Evolutionary conservation across 2,888 invertebrate genomes (phyloP), one percentile per base, ranked within the genome.

Genomic region (Diarsia mendica): DNA sequence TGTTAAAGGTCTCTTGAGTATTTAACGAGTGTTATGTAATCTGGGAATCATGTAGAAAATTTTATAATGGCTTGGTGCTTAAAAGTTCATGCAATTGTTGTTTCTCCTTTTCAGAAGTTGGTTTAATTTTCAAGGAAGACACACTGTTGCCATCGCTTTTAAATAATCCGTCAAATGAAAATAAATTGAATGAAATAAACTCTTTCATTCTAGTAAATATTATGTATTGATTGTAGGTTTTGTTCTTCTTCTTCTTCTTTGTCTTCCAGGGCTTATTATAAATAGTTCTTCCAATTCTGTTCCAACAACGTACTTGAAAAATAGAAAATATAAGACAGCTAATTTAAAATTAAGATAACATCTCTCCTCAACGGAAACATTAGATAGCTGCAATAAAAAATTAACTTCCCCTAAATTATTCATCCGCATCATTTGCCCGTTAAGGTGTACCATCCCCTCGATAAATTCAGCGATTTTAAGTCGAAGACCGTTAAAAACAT

Each of bases 401-500:
- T 5, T 0, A 67, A 64, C 65, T 75, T 77, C 82, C 80, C 77
- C 67, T 65, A 72, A 85, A 71, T 80, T 86, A 86, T 77, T 83
- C 82, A 80, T 69, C 70, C 86, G 77, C 58, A 78, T 77, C 76
- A 72, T 72, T 75, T 64, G 69, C 72, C n/a, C 39, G 51, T 71
- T 75, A 82, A 85, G 81, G 81, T 83, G 74, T 72, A 69, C 64
- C 76, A 65, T 77, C 75, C 85, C 86, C 79, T 85, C 72, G 61
- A 79, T 70, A 67, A 76, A 82, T 77, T 76, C 72, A 81, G 72
- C 78, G 18, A 77, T 67, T 76, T 79, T 80, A 75, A 64, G 49
- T 76, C 53, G 66, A 23, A 72, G 78, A 75, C 81, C 83, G 87
- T 88, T 87, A 73, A 77, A 79, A 86, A 87, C 88, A 88, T 87